Evolutionary conservation across 2,797 vertebrate genomes (phyloP).

Genomic region (Acrossocheilus fasciatus): DNA sequence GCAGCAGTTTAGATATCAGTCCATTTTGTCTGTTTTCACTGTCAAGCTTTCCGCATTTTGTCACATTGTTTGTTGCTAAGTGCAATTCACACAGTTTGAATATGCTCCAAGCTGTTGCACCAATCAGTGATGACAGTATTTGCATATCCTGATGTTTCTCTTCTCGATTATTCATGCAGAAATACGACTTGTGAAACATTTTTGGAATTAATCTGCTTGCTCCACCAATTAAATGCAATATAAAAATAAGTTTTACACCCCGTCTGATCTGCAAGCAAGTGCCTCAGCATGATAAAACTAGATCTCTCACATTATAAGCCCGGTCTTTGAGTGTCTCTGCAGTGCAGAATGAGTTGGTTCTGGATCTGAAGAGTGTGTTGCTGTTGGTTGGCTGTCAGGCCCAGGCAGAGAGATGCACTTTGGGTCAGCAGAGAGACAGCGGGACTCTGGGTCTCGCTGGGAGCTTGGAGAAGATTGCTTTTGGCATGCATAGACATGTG

Average conservation of each 20-base stretch:
- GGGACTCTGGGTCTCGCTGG: slow-evolving; percentile 19
- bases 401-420: slow-evolving; percentile 23
- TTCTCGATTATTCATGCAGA: neutral
- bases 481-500: slow-evolving; percentile 37
- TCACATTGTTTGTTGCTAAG: slow-evolving; percentile 21
- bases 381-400: slow-evolving; percentile 17
- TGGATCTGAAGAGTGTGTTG: slow-evolving; percentile 7
- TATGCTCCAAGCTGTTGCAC: slow-evolving; percentile 33
- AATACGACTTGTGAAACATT: neutral
- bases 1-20: neutral
- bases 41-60: slow-evolving; percentile 19
- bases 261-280: neutral
- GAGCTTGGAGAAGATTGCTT: slow-evolving; percentile 31
- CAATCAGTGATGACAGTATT: neutral
- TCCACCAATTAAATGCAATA: slow-evolving; percentile 5
- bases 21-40: slow-evolving; percentile 28
- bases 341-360: neutral
- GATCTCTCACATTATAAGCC: slow-evolving; percentile 8
- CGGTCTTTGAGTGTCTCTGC: neutral
- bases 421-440: slow-evolving; percentile 23
- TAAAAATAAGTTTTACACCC: neutral
- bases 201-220: neutral
- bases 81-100: slow-evolving; percentile 23
- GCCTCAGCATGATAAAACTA: neutral
- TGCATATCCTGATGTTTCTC: neutral